These are phyloP conservation scores for Bombus turneri DNA, from an alignment of 1,140 invertebrate species.

Conservation along the genomic window DNA sequence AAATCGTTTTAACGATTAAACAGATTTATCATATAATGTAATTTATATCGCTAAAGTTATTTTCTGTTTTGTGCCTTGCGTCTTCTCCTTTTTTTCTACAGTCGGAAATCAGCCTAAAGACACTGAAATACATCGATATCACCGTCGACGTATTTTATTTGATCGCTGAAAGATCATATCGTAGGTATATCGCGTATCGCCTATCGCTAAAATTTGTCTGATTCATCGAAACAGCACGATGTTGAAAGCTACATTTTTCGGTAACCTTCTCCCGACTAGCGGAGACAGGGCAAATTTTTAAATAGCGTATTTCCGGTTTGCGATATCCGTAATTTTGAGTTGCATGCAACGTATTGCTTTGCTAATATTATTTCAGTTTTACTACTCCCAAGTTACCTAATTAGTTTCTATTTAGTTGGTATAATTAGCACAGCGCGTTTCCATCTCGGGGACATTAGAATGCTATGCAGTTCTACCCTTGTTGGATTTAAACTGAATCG, in stretches of 20 bases:
- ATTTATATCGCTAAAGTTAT: no score
- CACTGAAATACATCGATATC: no score
- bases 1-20: no score
- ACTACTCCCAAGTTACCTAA: not conserved
- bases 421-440: not conserved
- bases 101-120: no score
- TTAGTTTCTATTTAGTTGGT: constrained; percentile 3
- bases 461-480: no score
- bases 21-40: fast-evolving
- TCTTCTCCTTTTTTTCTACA: no score
- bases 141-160: no score
- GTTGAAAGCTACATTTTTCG: no score
- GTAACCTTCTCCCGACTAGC: fast-evolving
- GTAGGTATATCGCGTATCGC: no score
- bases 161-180: no score
- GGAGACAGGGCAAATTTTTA: not conserved
- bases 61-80: no score
- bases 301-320: not conserved
- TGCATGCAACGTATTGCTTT: not conserved
- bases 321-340: not conserved
- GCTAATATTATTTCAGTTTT: not conserved
- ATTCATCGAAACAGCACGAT: not conserved
- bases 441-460: not conserved
- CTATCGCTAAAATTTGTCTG: no score
- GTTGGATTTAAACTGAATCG: not conserved